phyloP scores from a whole-genome alignment of 2,797 vertebrate genomes.

The Lateolabrax maculatus region DNA sequence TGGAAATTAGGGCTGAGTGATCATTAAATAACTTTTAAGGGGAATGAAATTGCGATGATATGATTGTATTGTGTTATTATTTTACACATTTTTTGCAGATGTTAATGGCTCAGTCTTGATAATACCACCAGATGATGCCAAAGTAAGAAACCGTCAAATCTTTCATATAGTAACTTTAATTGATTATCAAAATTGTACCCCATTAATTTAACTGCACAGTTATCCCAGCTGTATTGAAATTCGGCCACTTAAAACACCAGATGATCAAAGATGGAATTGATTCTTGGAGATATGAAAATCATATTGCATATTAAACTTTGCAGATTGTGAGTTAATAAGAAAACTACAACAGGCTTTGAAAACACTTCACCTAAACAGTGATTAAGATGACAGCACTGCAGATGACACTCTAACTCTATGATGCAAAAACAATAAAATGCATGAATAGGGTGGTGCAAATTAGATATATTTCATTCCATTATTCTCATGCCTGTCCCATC shows the following conservation, averaged over 20 bases:
- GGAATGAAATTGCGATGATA: background rate
- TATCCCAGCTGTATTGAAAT: background rate
- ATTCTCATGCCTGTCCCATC: slow-evolving; percentile 27
- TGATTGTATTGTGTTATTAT: background rate
- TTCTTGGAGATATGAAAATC: slow-evolving; percentile 7
- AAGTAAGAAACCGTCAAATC: background rate
- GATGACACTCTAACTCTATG: slow-evolving; percentile 12
- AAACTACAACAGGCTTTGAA: slow-evolving; percentile 14
- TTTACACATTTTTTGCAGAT: background rate
- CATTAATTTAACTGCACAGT: background rate
- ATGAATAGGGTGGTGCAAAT: slow-evolving; percentile 39
- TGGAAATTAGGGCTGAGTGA: background rate
- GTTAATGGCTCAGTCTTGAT: background rate
- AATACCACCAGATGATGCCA: slow-evolving; percentile 1
- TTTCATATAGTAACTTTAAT: background rate
- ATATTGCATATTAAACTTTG: background rate
- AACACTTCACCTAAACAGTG: slow-evolving; percentile 1
- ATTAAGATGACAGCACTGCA: slow-evolving; percentile 2
- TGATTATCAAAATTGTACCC: background rate
- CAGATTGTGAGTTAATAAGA: background rate
- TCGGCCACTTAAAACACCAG: background rate
- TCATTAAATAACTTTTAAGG: background rate
- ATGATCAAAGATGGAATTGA: slow-evolving; percentile 7
- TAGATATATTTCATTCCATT: slow-evolving; percentile 32
- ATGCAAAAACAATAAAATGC: slow-evolving; percentile 35